These are phyloP conservation scores for Thecophora atra DNA, from an alignment of 2,888 invertebrate species.

Conservation along the genomic window DNA sequence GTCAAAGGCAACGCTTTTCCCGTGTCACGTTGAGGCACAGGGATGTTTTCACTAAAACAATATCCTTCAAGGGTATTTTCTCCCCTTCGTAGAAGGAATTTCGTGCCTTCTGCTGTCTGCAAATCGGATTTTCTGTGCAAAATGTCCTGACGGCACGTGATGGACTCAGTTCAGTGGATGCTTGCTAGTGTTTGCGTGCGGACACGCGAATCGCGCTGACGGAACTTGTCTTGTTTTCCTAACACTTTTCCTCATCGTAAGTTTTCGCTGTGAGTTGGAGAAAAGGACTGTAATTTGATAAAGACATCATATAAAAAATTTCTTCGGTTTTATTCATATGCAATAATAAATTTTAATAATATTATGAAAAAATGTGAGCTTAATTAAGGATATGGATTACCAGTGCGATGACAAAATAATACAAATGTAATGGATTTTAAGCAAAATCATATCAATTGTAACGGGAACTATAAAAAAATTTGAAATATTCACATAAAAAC, in stretches of 20 bases:
- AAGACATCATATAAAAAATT: not conserved
- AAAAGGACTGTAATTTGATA: conserved; percentile 1
- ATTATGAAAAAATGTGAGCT: not conserved
- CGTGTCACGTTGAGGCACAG: conserved; percentile 10
- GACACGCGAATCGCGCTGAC: conserved; percentile 7
- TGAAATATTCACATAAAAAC: not conserved
- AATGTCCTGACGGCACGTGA: conserved; percentile 1
- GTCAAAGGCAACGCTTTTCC: not conserved
- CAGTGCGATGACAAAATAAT: conserved; percentile 15
- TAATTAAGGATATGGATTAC: conserved; percentile 21
- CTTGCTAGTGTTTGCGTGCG: conserved; percentile 28
- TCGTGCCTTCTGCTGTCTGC: conserved; percentile 21
- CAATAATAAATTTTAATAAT: too few species aligned
- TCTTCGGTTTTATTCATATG: not conserved
- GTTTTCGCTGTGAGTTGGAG: not conserved
- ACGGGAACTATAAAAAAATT: not conserved
- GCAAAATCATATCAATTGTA: not conserved
- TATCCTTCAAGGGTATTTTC: conserved; percentile 4
- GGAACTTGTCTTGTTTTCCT: not conserved
- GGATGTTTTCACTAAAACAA: conserved; percentile 12
- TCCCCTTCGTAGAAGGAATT: conserved; percentile 24
- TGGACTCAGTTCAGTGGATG: conserved; percentile 28
- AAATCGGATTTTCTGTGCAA: conserved; percentile 9
- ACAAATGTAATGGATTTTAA: not conserved
- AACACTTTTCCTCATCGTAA: not conserved